These are phyloP conservation scores for Eremobia ochroleuca DNA, from an alignment of 2,888 invertebrate species.

Conservation along the genomic window DNA sequence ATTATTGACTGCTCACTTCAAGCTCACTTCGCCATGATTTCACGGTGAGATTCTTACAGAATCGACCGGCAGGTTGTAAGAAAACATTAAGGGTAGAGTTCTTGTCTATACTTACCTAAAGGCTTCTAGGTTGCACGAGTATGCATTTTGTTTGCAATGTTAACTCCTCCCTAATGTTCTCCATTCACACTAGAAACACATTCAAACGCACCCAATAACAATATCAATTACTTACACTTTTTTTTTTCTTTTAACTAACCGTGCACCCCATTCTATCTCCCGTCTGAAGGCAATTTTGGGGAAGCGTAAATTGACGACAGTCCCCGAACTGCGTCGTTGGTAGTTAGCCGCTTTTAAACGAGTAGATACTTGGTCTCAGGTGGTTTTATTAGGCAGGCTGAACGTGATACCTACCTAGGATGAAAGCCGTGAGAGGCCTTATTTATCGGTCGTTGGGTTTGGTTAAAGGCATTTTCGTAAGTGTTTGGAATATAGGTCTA, in stretches of 20 bases:
- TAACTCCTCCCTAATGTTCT: too few relatives aligned
- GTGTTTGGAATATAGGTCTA: background rate
- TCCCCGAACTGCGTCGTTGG: constrained; percentile 35
- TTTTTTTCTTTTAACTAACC: constrained; percentile 49
- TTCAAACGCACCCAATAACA: constrained; percentile 5
- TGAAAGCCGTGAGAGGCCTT: background rate
- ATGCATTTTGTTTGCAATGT: background rate
- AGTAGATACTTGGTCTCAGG: constrained; percentile 57
- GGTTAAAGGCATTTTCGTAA: constrained; percentile 9
- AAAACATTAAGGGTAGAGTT: too few relatives aligned
- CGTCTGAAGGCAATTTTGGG: constrained; percentile 38
- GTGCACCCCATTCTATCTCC: background rate
- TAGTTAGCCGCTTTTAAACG: constrained; percentile 45
- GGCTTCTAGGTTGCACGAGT: background rate
- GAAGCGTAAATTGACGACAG: constrained; percentile 46
- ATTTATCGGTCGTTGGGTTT: constrained; percentile 38
- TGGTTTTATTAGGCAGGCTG: constrained; percentile 52
- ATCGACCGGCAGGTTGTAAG: too few relatives aligned
- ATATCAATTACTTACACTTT: background rate
- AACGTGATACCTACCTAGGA: constrained; percentile 46
- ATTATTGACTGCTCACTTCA: too few relatives aligned
- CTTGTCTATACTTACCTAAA: background rate
- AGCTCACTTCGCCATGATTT: too few relatives aligned
- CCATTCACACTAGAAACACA: background rate
- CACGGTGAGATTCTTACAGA: too few relatives aligned